These are phyloP conservation scores for Sinelater perroti DNA, from an alignment of 2,888 invertebrate species.

Conservation along the genomic window DNA sequence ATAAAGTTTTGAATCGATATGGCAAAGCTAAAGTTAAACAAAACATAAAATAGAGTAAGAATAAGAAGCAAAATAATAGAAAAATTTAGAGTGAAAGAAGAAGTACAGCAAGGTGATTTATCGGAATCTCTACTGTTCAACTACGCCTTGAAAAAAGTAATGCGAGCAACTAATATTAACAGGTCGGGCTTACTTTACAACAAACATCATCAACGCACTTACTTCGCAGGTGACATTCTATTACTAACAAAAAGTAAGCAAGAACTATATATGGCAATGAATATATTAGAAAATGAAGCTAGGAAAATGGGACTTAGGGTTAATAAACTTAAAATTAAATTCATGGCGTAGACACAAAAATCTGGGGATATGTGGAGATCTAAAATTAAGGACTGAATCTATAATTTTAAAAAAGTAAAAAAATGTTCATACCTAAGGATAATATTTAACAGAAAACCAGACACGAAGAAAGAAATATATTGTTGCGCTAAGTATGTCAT, in stretches of 20 bases:
- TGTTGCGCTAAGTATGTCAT: too few species aligned
- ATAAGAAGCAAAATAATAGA: too few species aligned
- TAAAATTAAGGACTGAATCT: not conserved
- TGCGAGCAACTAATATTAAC: too few species aligned
- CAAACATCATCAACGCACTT: not conserved
- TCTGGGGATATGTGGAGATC: not conserved
- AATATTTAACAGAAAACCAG: too few species aligned
- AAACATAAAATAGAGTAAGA: not conserved
- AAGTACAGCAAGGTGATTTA: not conserved
- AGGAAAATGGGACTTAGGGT: not conserved
- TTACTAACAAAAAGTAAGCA: too few species aligned
- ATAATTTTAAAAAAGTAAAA: too few species aligned
- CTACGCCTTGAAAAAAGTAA: too few species aligned
- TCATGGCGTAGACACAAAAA: not conserved
- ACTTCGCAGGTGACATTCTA: not conserved
- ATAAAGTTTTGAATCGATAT: not conserved
- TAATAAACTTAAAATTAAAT: not conserved
- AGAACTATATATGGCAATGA: not conserved
- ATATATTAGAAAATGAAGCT: not conserved
- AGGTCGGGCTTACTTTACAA: not conserved
- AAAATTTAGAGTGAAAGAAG: not conserved
- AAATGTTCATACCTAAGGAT: too few species aligned
- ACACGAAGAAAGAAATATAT: too few species aligned
- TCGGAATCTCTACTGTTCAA: not conserved
- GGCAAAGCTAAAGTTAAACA: not conserved